Percentiles rank a stretch among this genome's conserved stretches.
Conservation (phyloP, 2,888 invertebrate genomes). For the Crossocerus cetratus region DNA sequence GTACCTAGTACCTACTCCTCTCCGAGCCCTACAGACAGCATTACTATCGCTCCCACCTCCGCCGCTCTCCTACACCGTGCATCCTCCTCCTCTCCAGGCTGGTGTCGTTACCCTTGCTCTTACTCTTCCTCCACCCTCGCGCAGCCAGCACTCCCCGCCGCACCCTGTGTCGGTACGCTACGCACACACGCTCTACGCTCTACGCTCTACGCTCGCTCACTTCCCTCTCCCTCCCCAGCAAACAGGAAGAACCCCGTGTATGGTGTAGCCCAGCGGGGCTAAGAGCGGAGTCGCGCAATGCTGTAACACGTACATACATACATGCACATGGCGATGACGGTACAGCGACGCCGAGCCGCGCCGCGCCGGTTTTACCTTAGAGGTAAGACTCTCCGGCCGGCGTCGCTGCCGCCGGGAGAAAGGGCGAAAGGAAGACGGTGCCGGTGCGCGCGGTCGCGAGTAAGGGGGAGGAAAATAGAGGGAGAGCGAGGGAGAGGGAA, state of each 20-base stretch:
- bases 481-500: slow-evolving; percentile 26
- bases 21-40: slow-evolving; percentile 18
- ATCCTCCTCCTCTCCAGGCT: not conserved
- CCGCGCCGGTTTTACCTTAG: slow-evolving; percentile 76
- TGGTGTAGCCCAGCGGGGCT: slow-evolving; percentile 39
- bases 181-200: slow-evolving; percentile 1
- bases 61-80: slow-evolving; percentile 20
- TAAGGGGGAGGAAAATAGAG: slow-evolving; percentile 41
- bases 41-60: slow-evolving; percentile 49
- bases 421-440: not conserved
- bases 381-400: slow-evolving; percentile 67
- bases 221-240: slow-evolving; percentile 2
- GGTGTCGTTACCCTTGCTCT: slow-evolving; percentile 9
- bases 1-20: slow-evolving; percentile 17
- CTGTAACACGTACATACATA: slow-evolving; percentile 74
- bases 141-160: slow-evolving; percentile 19
- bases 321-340: slow-evolving; percentile 28
- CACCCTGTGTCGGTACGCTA: not conserved
- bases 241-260: slow-evolving; percentile 39
- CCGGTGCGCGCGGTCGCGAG: slow-evolving; percentile 6
- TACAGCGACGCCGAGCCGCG: slow-evolving; percentile 43
- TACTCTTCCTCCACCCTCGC: slow-evolving; percentile 25
- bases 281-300: slow-evolving; percentile 72
- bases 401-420: slow-evolving; percentile 48
- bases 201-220: too few species aligned